Evolutionary conservation across 2,797 vertebrate species (phyloP).

Genomic region (Rhinatrema bivittatum): DNA sequence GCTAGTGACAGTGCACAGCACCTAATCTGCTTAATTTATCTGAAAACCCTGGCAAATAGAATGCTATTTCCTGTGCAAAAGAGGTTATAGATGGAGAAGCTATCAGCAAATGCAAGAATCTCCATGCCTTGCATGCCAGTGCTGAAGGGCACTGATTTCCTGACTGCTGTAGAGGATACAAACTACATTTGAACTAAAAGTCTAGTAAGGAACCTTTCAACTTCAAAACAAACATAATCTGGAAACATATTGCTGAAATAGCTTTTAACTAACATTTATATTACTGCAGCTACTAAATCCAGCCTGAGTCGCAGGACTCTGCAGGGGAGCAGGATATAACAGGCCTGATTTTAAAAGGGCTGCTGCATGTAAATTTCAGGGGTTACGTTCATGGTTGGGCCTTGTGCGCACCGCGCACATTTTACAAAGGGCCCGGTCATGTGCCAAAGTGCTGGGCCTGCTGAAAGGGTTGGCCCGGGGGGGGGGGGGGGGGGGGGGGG

Average conservation of each 20-base stretch:
- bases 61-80: constrained; percentile 69
- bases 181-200: constrained; percentile 22
- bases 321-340: no score
- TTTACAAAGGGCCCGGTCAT: no score
- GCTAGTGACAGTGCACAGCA: constrained; percentile 52
- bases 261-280: constrained; percentile 67
- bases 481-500: no score
- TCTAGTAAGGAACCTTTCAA: constrained; percentile 56
- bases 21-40: constrained; percentile 64
- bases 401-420: no score
- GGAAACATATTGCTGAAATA: constrained; percentile 63
- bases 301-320: constrained; percentile 56
- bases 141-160: constrained; percentile 19
- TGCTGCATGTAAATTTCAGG: no score
- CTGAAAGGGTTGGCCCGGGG: no score
- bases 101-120: constrained; percentile 39
- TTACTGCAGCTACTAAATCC: constrained; percentile 67
- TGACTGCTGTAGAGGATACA: background rate
- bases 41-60: constrained; percentile 54
- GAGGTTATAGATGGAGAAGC: constrained; percentile 44
- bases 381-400: no score
- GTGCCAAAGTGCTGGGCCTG: no score
- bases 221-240: constrained; percentile 68
- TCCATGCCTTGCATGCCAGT: constrained; percentile 41
- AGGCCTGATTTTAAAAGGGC: no score